Evolutionary conservation across 2,888 invertebrate genomes (phyloP).

Genomic region (Neoascia interrupta): DNA sequence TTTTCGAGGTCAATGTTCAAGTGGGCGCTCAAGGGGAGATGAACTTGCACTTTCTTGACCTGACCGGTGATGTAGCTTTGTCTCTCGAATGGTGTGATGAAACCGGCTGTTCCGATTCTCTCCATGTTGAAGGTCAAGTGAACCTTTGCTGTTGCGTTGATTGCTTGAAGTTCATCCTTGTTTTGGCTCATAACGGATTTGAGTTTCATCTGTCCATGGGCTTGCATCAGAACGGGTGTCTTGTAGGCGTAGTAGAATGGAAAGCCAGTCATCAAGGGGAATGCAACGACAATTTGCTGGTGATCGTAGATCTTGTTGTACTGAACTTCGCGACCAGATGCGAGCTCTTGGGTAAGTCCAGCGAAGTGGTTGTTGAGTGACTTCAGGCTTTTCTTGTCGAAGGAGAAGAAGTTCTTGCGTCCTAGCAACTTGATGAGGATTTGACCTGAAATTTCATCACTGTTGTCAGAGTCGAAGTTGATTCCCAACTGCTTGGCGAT

Average conservation of each 20-base stretch:
- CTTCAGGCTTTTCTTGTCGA: conserved; percentile 35
- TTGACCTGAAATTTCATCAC: conserved; percentile 31
- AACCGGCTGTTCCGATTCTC: conserved; percentile 83
- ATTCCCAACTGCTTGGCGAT: conserved; percentile 39
- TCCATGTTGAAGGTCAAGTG: conserved; percentile 81
- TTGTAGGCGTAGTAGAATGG: conserved; percentile 85
- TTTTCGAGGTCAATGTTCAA: conserved; percentile 80
- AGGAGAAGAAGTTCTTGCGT: conserved; percentile 37
- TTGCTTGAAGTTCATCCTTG: conserved; percentile 73
- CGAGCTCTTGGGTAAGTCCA: conserved; percentile 10
- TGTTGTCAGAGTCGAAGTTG: conserved; percentile 1
- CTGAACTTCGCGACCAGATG: conserved; percentile 80
- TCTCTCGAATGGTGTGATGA: conserved; percentile 83
- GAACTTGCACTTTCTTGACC: conserved; percentile 82
- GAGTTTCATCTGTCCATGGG: conserved; percentile 81
- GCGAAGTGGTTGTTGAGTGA: conserved; percentile 65
- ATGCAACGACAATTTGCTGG: conserved; percentile 83
- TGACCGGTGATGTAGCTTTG: conserved; percentile 83
- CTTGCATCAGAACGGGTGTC: conserved; percentile 82
- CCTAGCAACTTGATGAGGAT: conserved; percentile 43
- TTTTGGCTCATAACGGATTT: conserved; percentile 70
- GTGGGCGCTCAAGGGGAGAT: conserved; percentile 81
- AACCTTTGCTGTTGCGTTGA: conserved; percentile 80
- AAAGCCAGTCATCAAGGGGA: conserved; percentile 86
- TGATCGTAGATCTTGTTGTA: conserved; percentile 83